Evolutionary conservation across 2,797 vertebrate species (phyloP).

Genomic region (Rhynchonycteris naso): DNA sequence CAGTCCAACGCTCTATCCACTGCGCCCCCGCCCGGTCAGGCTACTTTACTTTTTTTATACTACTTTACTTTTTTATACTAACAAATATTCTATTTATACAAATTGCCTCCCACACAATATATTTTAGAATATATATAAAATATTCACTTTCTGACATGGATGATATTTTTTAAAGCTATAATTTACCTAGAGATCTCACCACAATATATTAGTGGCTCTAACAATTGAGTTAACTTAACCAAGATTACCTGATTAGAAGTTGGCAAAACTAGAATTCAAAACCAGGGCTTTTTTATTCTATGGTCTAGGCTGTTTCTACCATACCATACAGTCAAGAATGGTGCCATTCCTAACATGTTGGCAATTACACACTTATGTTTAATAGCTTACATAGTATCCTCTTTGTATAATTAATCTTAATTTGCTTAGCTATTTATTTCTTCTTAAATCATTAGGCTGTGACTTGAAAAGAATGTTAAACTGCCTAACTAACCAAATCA

Average conservation of each 20-base stretch:
- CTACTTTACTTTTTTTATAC: too few species aligned
- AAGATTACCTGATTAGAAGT: background rate
- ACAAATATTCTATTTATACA: constrained; percentile 11
- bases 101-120: constrained; percentile 17
- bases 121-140: background rate
- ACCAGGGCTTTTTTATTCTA: background rate
- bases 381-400: background rate
- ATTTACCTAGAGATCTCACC: background rate
- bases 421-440: constrained; percentile 38
- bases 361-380: background rate
- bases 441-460: constrained; percentile 47
- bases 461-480: constrained; percentile 21
- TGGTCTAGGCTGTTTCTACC: background rate
- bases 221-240: background rate
- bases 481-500: constrained; percentile 23
- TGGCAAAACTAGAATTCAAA: background rate
- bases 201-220: background rate
- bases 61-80: background rate
- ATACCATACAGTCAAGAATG: background rate
- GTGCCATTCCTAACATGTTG: background rate
- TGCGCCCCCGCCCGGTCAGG: too few species aligned
- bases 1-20: too few species aligned
- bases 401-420: background rate
- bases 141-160: background rate
- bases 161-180: background rate